phyloP scores from a whole-genome alignment of 1,140 invertebrate genomes.

The Neoseiulus cucumeris region DNA sequence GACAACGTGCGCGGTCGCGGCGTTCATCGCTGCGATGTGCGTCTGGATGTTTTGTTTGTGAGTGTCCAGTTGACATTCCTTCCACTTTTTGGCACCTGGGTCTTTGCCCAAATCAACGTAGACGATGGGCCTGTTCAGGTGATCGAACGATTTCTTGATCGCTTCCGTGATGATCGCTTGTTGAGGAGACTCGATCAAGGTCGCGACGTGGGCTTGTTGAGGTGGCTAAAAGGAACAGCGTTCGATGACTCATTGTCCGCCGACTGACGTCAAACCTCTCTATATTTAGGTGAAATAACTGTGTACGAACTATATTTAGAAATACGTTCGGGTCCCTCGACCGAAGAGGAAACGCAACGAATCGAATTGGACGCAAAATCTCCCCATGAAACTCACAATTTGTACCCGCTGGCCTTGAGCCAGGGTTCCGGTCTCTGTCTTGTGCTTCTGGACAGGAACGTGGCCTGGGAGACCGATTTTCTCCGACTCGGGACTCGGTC shows the following conservation, averaged over 20 bases:
- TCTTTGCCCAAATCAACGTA: constrained; percentile 48
- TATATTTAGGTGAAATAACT: no score
- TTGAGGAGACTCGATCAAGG: neutral
- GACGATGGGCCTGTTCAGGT: neutral
- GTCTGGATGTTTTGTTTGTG: constrained; percentile 88
- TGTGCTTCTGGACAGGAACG: neutral
- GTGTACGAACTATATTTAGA: no score
- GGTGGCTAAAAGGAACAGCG: neutral
- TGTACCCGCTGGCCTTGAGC: constrained; percentile 5
- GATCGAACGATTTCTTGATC: constrained; percentile 8
- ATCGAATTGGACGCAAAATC: neutral
- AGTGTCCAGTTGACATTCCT: constrained; percentile 75
- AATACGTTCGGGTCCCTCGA: neutral
- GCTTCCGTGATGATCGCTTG: constrained; percentile 4
- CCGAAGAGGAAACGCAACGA: no score
- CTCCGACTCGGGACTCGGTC: constrained; percentile 8
- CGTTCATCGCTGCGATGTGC: constrained; percentile 96
- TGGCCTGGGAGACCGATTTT: constrained; percentile 10
- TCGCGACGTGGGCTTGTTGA: neutral
- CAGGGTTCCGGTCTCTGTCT: neutral
- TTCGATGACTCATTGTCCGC: no score
- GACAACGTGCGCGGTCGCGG: constrained; percentile 92
- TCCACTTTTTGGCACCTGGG: constrained; percentile 69
- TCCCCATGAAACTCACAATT: constrained; percentile 8
- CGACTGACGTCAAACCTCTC: no score